phyloP scores from a whole-genome alignment of 2,888 invertebrate species.

The Plagiodera versicolora region DNA sequence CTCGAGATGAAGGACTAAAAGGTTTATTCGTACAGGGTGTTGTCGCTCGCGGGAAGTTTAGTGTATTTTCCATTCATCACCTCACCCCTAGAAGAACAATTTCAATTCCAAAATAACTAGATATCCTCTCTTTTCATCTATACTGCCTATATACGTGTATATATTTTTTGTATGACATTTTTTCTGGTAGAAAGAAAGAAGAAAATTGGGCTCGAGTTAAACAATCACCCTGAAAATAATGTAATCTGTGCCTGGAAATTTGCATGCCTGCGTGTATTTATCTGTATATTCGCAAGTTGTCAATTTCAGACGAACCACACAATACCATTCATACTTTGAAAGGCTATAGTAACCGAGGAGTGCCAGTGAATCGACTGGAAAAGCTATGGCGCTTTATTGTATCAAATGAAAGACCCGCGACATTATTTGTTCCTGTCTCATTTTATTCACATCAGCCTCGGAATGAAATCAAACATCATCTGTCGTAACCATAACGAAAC shows the following conservation, averaged over 20 bases:
- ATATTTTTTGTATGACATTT: not conserved
- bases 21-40: no score
- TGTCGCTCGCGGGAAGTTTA: not conserved
- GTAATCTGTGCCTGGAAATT: slow-evolving; percentile 25
- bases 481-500: slow-evolving; percentile 27
- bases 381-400: slow-evolving; percentile 35
- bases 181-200: not conserved
- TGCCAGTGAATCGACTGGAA: slow-evolving; percentile 2
- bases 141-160: not conserved
- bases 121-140: not conserved
- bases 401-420: slow-evolving; percentile 30
- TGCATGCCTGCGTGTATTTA: slow-evolving; percentile 43
- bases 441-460: slow-evolving; percentile 17
- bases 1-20: not conserved
- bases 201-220: no score
- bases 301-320: slow-evolving; percentile 23
- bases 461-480: slow-evolving; percentile 27
- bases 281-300: slow-evolving; percentile 19
- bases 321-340: slow-evolving; percentile 25
- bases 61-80: not conserved
- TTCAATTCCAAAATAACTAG: not conserved
- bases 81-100: not conserved
- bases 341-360: slow-evolving; percentile 34
- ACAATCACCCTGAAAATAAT: not conserved
- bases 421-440: slow-evolving; percentile 23